Conservation (phyloP, 2,113 vertebrate genomes). For the Notiomystis cincta region DNA sequence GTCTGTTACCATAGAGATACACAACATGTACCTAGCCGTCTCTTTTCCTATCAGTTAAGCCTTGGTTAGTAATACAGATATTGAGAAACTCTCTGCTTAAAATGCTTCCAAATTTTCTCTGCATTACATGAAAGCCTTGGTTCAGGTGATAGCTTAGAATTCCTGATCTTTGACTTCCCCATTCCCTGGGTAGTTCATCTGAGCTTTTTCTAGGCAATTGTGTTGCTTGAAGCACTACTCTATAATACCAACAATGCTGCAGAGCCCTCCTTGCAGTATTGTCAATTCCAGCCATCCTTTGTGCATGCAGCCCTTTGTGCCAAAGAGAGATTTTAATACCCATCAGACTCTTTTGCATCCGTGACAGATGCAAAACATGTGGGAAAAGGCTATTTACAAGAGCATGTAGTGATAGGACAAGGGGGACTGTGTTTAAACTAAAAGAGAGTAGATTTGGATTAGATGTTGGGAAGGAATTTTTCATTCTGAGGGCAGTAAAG, state of each 20-base stretch:
- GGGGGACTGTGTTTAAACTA: background rate
- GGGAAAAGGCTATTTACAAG: background rate
- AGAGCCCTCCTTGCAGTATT: background rate
- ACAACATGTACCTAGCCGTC: background rate
- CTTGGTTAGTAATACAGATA: background rate
- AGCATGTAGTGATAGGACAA: background rate
- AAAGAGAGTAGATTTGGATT: background rate
- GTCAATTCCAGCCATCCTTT: accelerated
- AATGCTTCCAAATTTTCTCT: background rate
- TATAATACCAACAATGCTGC: background rate
- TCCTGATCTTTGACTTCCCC: background rate
- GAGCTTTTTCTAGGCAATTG: background rate
- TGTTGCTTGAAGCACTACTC: background rate
- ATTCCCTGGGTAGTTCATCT: background rate
- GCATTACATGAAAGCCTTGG: background rate
- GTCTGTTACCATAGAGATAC: background rate
- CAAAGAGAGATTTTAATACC: background rate
- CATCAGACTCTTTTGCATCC: background rate
- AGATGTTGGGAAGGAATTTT: background rate
- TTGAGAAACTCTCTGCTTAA: background rate
- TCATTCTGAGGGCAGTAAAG: background rate
- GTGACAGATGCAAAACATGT: background rate
- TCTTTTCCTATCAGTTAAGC: background rate
- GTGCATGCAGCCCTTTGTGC: background rate
- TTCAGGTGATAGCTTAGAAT: background rate